phyloP scores from a whole-genome alignment of 2,888 invertebrate genomes.

The Drosophila tripunctata region DNA sequence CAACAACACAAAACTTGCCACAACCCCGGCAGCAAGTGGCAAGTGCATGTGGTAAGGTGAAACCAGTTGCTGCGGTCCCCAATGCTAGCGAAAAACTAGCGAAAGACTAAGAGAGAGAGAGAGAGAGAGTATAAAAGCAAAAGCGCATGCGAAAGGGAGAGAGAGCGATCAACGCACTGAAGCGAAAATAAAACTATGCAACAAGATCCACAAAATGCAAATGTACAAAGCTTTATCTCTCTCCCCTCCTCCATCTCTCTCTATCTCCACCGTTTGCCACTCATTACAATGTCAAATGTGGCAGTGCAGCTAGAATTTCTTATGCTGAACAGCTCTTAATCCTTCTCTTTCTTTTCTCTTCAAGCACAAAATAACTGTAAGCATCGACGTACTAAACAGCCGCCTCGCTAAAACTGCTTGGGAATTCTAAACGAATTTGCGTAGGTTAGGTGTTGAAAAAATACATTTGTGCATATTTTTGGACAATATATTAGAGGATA shows the following conservation, averaged over 20 bases:
- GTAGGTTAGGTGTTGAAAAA: no score
- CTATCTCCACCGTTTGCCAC: not conserved
- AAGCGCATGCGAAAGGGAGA: not conserved
- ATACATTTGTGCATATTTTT: no score
- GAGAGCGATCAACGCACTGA: slow-evolving; percentile 4
- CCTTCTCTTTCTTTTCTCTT: no score
- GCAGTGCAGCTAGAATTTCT: no score
- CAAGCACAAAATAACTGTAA: no score
- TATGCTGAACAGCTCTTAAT: no score
- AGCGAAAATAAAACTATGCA: slow-evolving; percentile 41
- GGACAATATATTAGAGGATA: no score
- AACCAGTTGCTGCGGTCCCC: slow-evolving; percentile 49
- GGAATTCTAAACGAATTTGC: not conserved
- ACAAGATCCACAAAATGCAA: slow-evolving; percentile 32
- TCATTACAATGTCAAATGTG: no score
- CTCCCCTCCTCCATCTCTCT: no score
- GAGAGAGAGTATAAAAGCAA: not conserved
- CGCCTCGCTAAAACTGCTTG: not conserved
- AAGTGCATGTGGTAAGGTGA: slow-evolving; percentile 48
- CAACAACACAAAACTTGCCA: no score
- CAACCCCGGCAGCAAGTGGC: slow-evolving; percentile 28
- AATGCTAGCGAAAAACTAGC: slow-evolving; percentile 15
- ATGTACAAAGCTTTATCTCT: no score
- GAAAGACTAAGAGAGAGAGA: not conserved
- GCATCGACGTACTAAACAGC: no score